Conservation (phyloP, 2,888 invertebrate genomes). For the Limenitis arthemis region DNA sequence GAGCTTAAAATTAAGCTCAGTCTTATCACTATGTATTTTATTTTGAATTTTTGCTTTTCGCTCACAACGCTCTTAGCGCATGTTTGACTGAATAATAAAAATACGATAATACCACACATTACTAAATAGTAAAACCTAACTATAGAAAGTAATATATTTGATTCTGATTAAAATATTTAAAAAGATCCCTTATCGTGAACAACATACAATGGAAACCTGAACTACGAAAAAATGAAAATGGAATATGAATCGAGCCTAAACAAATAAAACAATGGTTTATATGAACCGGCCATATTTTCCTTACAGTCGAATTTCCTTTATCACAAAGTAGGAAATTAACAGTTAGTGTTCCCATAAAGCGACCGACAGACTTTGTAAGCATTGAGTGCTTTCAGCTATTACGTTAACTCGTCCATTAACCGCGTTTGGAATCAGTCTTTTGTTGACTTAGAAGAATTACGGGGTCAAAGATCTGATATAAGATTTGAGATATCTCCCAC, state of each 20-base stretch:
- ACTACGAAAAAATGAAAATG: slow-evolving; percentile 30
- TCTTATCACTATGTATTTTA: too few relatives aligned
- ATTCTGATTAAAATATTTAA: not conserved
- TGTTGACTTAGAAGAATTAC: slow-evolving; percentile 50
- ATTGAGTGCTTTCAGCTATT: slow-evolving; percentile 71
- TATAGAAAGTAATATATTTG: too few relatives aligned
- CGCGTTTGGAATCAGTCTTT: slow-evolving; percentile 50
- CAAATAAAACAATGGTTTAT: slow-evolving; percentile 41
- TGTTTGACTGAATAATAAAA: too few relatives aligned
- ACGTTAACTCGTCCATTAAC: slow-evolving; percentile 67
- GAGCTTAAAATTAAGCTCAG: too few relatives aligned
- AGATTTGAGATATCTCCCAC: slow-evolving; percentile 7
- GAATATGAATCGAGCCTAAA: slow-evolving; percentile 30
- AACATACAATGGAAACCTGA: not conserved
- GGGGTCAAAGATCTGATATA: slow-evolving; percentile 30
- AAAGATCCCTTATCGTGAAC: not conserved
- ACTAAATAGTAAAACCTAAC: too few relatives aligned
- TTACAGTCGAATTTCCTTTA: slow-evolving; percentile 56
- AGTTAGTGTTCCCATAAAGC: slow-evolving; percentile 63
- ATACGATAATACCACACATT: too few relatives aligned
- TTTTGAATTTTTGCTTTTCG: too few relatives aligned
- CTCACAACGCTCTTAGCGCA: too few relatives aligned
- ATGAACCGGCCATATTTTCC: slow-evolving; percentile 47
- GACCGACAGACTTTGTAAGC: slow-evolving; percentile 65
- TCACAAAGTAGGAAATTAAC: slow-evolving; percentile 65